Base-by-base conservation (phyloP, 1,140 invertebrate genomes). In the Drosophila varians region DNA sequence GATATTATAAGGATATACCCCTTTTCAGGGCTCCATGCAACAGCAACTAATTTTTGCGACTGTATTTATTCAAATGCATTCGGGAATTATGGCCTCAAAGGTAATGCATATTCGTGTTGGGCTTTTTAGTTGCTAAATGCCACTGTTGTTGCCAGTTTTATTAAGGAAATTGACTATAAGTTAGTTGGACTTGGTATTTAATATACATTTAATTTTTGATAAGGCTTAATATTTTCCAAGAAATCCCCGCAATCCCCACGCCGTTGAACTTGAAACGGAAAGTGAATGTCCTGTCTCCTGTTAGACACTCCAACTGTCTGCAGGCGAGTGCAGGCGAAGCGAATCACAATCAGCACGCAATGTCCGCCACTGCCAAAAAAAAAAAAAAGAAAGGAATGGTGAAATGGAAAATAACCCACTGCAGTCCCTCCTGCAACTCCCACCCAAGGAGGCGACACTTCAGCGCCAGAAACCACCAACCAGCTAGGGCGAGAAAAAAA, bases 231-330 rank as follows among this genome's bases (percentile, higher is more conserved):
- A 34, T 64, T 65, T 34, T n/a, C n/a, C 36, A 5, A 3, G 46
- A 52, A 66, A 23, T 26, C 28, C 31, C 21, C 7, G 28, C 60
- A 21, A 38, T 26, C 9, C 60, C 64, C 77, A 52, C 56, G 60
- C 74, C 43, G 57, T 38, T 87, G 82, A 86, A 86, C 82, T 86
- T 86, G 82, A 87, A 86, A 86, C 82, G 82, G 82, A 86, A 86
- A 86, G 82, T 86, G 82, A 86, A 87, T 86, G 82, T 86, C 82
- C 82, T 87, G 79, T 76, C 75, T 38, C 60, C 60, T 72, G 82
- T 77, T 77, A 77, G 82, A 77, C 82, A 86, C 80, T 86, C 69
- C 48, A 77, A 60, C 74, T 58, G 82, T 82, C 82, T 87, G 82
- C 64, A 42, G 70, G 58, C 57, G 46, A 68, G 61, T 84, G 74